Evolutionary conservation across 2,797 vertebrate genomes (phyloP), one percentile per base, ranked within the genome.

Genomic region (Erpetoichthys calabaricus): DNA sequence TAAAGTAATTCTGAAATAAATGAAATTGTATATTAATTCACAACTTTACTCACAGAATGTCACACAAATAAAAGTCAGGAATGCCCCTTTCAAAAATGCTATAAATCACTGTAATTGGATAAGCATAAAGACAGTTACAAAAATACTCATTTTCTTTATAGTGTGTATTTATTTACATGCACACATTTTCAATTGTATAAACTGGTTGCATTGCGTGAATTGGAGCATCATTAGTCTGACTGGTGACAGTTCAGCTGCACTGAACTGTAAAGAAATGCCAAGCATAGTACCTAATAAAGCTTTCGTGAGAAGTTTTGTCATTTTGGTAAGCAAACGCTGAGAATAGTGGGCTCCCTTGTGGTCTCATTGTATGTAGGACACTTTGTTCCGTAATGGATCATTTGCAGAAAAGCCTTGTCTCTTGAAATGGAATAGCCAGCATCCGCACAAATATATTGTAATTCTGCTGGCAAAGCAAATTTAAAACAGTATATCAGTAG

Each of bases 281-380:
- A 10, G 0, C 50, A 63, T n/a, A 52, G 7, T 58, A 44, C 57
- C 25, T 66, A 57, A 5, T 54, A 51, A 54, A 54, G 25, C 53
- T 62, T 58, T 57, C 53, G 59, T 56, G 25, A 65, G 61, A 62
- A 41, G 7, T 51, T 67, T 62, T 64, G 4, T 64, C 49, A 9
- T 59, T 55, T 63, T 47, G 4, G 45, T 63, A 63, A 62, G 51
- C 8, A 68, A 68, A 62, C 60, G 42, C 52, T 63, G 51, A 67
- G 45, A 43, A 45, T 5, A 0, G 49, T 44, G 9, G 6, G 4
- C 45, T 71, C 63, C 55, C 61, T 47, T 6, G 57, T 62, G 62
- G 61, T 64, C 59, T 67, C 42, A 3, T 72, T 75, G 74, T 73
- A 64, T 71, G 53, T 64, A 62, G 65, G 62, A 56, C 46, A 41